phyloP scores from a whole-genome alignment of 2,113 vertebrate genomes.

The Platysternon megacephalum region DNA sequence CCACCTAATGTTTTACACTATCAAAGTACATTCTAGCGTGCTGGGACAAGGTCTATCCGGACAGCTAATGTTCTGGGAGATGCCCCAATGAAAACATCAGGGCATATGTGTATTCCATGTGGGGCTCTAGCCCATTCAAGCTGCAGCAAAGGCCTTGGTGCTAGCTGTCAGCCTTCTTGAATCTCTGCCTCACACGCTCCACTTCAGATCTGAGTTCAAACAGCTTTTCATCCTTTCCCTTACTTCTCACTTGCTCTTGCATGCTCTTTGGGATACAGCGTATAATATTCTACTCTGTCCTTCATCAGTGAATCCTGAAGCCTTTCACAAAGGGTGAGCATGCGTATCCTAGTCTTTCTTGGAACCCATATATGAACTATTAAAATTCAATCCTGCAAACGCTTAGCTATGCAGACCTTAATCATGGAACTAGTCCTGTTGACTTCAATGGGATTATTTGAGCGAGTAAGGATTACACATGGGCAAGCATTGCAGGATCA shows the following conservation, averaged over 20 bases:
- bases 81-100: background rate
- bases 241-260: background rate
- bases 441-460: background rate
- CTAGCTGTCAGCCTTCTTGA: background rate
- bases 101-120: background rate
- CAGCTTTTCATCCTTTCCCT: background rate
- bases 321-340: conserved; percentile 36
- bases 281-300: background rate
- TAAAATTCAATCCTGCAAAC: conserved; percentile 14
- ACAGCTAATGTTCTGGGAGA: background rate
- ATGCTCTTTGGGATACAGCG: background rate
- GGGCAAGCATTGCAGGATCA: background rate
- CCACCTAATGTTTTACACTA: background rate
- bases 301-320: conserved; percentile 14
- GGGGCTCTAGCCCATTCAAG: background rate
- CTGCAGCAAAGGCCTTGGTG: background rate
- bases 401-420: background rate
- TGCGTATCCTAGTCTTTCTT: background rate
- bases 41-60: background rate
- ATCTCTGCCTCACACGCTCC: background rate
- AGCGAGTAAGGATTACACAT: background rate
- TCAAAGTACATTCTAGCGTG: background rate
- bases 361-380: background rate
- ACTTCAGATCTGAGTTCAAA: background rate
- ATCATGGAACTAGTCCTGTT: background rate